These are phyloP conservation scores for Coturnix japonica DNA, from an alignment of 2,113 vertebrate genomes.

Conservation along the genomic window DNA sequence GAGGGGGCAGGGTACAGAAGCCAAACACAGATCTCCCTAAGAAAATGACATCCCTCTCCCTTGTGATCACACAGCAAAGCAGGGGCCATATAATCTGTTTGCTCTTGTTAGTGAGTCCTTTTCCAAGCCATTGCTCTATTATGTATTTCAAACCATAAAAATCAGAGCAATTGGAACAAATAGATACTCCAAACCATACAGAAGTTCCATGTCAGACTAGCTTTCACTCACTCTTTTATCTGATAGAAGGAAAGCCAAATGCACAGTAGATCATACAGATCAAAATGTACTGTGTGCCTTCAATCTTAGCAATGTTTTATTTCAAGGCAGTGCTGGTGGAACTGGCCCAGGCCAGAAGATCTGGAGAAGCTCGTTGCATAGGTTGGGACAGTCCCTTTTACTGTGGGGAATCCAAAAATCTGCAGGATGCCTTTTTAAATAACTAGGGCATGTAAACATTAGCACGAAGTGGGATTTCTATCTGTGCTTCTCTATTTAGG, in stretches of 20 bases:
- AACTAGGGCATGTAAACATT: conserved; percentile 70
- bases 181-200: neutral
- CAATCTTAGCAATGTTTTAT: neutral
- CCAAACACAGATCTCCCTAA: neutral
- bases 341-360: neutral
- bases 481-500: conserved; percentile 61
- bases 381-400: conserved; percentile 28
- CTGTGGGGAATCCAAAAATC: conserved; percentile 49
- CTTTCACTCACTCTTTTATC: neutral
- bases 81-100: accelerated
- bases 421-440: conserved; percentile 45
- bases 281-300: neutral
- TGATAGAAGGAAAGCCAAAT: neutral
- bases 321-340: neutral
- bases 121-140: neutral
- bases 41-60: neutral
- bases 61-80: neutral
- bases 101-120: neutral
- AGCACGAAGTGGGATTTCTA: conserved; percentile 30
- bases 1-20: neutral
- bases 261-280: neutral
- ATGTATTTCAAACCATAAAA: neutral
- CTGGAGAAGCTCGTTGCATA: neutral
- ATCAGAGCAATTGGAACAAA: neutral
- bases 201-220: neutral